These are phyloP conservation scores for Drosophila mercatorum DNA, from an alignment of 2,888 invertebrate genomes.

Conservation along the genomic window DNA sequence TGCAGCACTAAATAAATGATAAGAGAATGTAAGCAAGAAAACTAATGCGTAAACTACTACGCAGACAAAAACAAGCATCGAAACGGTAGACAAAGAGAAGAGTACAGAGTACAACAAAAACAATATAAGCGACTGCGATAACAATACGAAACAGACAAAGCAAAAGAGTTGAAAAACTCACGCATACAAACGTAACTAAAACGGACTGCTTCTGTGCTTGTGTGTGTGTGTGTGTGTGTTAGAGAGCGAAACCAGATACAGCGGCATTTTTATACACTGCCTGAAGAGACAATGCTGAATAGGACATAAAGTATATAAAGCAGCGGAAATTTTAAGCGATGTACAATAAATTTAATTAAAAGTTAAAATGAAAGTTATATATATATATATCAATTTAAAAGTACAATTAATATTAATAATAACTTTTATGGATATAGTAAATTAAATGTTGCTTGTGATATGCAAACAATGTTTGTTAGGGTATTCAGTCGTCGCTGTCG, in stretches of 20 bases:
- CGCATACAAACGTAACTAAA: background rate
- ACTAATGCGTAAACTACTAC: constrained; percentile 49
- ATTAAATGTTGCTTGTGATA: background rate
- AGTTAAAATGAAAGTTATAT: background rate
- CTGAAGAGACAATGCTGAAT: background rate
- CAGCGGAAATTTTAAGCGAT: too few species aligned
- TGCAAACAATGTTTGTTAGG: background rate
- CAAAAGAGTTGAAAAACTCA: constrained; percentile 66
- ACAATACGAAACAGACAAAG: constrained; percentile 64
- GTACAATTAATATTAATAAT: background rate
- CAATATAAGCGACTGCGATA: constrained; percentile 57
- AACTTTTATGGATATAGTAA: background rate
- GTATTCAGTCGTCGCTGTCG: background rate
- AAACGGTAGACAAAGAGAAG: constrained; percentile 71
- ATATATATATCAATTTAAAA: background rate
- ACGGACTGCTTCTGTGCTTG: background rate
- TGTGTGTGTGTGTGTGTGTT: background rate
- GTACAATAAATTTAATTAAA: background rate
- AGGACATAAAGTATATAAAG: background rate
- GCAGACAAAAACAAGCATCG: constrained; percentile 32
- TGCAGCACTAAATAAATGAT: constrained; percentile 57
- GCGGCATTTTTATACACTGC: constrained; percentile 18
- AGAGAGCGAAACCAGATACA: constrained; percentile 43
- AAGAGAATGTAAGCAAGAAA: constrained; percentile 39
- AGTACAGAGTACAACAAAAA: constrained; percentile 53